Percentiles rank a stretch among this genome's conserved stretches.
Conservation (phyloP, 2,113 vertebrate species). For the Oxygymnocypris stewartii region DNA sequence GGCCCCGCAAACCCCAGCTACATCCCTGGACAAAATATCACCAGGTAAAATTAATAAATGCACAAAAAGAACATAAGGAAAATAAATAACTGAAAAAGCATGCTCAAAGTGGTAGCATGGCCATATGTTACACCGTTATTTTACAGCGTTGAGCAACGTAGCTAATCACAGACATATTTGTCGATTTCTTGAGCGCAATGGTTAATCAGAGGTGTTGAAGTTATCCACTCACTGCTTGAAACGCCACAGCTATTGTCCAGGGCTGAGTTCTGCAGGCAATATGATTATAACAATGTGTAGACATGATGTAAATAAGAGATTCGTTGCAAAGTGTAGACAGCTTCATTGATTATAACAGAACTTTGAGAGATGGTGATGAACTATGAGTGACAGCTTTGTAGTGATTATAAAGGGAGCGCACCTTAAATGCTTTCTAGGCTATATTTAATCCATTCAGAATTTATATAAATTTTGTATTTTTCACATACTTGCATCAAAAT, state of each 20-base stretch:
- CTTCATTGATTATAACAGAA: not conserved
- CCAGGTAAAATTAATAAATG: not conserved
- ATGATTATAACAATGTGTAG: not conserved
- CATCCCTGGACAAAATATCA: not conserved
- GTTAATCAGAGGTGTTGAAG: not conserved
- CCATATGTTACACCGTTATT: too few relatives aligned
- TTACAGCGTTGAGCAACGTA: not conserved
- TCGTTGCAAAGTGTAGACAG: not conserved
- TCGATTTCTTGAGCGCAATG: not conserved
- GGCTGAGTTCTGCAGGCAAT: not conserved
- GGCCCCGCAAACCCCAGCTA: too few relatives aligned
- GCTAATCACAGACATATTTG: not conserved
- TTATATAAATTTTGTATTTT: too few relatives aligned
- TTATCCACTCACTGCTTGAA: not conserved
- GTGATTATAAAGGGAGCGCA: too few relatives aligned
- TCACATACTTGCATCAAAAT: too few relatives aligned
- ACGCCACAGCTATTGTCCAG: not conserved
- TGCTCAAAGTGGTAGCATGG: not conserved
- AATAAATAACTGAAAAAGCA: not conserved
- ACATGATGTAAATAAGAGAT: not conserved
- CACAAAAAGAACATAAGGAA: not conserved
- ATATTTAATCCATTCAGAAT: too few relatives aligned
- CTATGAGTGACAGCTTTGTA: not conserved
- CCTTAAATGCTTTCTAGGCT: too few relatives aligned
- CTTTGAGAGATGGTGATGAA: not conserved